These are phyloP conservation scores for Dorcus parallelipipedus DNA, from an alignment of 2,888 invertebrate species.

Conservation along the genomic window DNA sequence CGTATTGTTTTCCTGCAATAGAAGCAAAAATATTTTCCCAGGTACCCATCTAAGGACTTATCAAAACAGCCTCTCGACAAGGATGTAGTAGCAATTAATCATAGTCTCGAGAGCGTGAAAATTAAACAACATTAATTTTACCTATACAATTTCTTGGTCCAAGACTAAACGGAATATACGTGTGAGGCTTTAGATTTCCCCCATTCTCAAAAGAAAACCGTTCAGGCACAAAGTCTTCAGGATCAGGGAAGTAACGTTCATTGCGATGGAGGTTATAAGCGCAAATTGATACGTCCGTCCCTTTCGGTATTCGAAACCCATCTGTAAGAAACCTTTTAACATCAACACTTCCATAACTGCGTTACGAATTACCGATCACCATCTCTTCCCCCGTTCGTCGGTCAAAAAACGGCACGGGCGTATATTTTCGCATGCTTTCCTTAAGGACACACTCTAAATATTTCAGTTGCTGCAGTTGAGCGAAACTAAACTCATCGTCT, in stretches of 20 bases:
- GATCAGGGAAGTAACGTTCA: slow-evolving; percentile 17
- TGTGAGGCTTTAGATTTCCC: not conserved
- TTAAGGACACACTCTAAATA: slow-evolving; percentile 27
- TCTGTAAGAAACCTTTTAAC: not conserved
- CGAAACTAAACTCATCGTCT: not conserved
- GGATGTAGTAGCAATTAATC: no score
- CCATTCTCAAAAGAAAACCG: slow-evolving; percentile 21
- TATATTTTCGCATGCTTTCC: slow-evolving; percentile 21
- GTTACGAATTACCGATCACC: slow-evolving; percentile 12
- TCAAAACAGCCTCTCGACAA: no score
- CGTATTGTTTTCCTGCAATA: slow-evolving; percentile 11
- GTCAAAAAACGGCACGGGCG: slow-evolving; percentile 19
- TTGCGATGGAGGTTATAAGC: slow-evolving; percentile 13
- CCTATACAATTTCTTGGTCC: slow-evolving; percentile 18
- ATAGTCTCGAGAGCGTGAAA: no score
- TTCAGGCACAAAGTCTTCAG: slow-evolving; percentile 24
- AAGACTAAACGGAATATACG: slow-evolving; percentile 7
- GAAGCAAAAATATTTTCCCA: not conserved
- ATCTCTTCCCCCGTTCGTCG: slow-evolving; percentile 14
- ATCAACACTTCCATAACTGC: no score
- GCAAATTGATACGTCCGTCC: slow-evolving; percentile 8
- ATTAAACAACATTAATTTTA: not conserved
- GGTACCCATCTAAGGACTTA: no score
- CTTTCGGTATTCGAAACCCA: slow-evolving; percentile 6
- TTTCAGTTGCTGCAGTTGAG: slow-evolving; percentile 20